These are phyloP conservation scores for Bombyx mandarina DNA, from an alignment of 1,140 invertebrate genomes.

Conservation along the genomic window DNA sequence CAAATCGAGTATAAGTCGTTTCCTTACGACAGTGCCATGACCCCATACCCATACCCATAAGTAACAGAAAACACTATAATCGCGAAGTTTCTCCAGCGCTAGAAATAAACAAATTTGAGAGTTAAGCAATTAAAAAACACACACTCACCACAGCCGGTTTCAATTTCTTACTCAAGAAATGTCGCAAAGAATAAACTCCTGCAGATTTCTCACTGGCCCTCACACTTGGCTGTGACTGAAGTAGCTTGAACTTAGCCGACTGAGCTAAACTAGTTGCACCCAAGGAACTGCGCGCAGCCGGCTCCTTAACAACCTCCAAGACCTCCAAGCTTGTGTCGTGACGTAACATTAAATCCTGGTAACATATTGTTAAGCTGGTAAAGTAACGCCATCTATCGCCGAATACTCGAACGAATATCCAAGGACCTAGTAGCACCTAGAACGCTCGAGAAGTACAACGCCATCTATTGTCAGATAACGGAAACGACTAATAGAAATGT, in stretches of 20 bases:
- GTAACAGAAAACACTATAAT: no score
- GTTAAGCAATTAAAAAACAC: not conserved
- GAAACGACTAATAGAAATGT: no score
- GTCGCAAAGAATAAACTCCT: conserved; percentile 19
- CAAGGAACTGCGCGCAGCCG: conserved; percentile 10
- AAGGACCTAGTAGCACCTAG: not conserved
- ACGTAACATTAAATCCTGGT: conserved; percentile 26
- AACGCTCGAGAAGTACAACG: no score
- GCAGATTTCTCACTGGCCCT: conserved; percentile 22
- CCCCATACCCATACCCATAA: no score
- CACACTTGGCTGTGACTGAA: conserved; percentile 8
- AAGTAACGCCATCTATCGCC: no score
- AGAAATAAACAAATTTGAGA: no score
- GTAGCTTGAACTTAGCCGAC: conserved; percentile 4
- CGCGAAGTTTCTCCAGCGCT: no score
- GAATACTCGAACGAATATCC: no score
- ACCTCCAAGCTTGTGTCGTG: conserved; percentile 26
- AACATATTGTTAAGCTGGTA: not conserved
- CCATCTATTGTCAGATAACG: no score
- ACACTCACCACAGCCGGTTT: conserved; percentile 18
- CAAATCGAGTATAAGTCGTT: no score
- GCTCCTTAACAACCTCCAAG: not conserved
- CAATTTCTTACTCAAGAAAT: conserved; percentile 19
- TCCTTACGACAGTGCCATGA: no score
- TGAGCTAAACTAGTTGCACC: conserved; percentile 1